Percentiles rank a stretch among this genome's conserved stretches.
Conservation (phyloP, 1,140 invertebrate genomes). For the Micrasema longulum region DNA sequence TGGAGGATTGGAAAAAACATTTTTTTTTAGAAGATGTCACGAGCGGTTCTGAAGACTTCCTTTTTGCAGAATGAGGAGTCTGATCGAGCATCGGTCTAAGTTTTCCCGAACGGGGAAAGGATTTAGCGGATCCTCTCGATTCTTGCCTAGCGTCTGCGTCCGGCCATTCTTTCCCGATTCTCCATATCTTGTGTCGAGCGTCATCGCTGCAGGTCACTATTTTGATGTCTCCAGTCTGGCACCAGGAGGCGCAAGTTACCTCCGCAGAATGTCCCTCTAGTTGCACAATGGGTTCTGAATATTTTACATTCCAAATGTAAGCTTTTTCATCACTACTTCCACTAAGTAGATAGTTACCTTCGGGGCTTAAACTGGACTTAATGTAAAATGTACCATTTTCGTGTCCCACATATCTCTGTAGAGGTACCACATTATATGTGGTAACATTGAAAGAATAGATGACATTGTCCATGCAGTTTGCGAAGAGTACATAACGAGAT, state of each 20-base stretch:
- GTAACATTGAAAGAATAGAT: conserved; percentile 88
- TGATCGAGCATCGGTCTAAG: conserved; percentile 62
- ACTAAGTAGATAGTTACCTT: conserved; percentile 83
- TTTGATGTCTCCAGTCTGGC: conserved; percentile 66
- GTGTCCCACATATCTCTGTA: conserved; percentile 75
- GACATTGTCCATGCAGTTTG: conserved; percentile 86
- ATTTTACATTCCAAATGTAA: conserved; percentile 84
- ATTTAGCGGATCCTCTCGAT: conserved; percentile 69
- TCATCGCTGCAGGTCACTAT: conserved; percentile 87
- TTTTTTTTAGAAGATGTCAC: conserved; percentile 35
- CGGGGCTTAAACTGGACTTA: conserved; percentile 82
- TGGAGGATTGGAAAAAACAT: conserved; percentile 1
- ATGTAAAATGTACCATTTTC: conserved; percentile 85
- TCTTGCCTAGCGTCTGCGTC: conserved; percentile 64
- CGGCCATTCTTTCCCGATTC: conserved; percentile 70
- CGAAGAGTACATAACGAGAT: conserved; percentile 77
- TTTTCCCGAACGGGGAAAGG: conserved; percentile 57
- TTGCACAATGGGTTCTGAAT: conserved; percentile 73
- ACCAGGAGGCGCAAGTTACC: conserved; percentile 88
- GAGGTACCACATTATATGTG: conserved; percentile 75
- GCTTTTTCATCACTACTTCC: conserved; percentile 87
- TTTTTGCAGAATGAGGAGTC: conserved; percentile 66
- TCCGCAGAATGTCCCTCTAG: conserved; percentile 82
- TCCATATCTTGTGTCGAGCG: conserved; percentile 81
- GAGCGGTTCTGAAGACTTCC: conserved; percentile 49